Evolutionary conservation across 2,888 invertebrate genomes (phyloP), one percentile per base, ranked within the genome.

Genomic region (Ornithoptera priamus): DNA sequence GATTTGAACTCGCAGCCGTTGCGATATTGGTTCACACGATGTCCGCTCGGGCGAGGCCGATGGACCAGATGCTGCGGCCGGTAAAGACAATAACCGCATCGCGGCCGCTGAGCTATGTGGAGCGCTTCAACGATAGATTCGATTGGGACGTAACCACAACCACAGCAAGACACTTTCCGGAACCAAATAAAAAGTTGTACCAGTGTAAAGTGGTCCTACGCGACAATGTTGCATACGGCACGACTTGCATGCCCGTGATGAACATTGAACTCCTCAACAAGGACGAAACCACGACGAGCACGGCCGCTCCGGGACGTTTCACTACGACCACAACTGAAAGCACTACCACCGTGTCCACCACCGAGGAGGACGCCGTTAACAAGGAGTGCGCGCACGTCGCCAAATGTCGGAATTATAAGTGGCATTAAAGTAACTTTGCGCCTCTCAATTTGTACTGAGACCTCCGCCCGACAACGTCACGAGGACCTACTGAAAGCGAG

Each of bases 331-430:
- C 46, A 15, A 12, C 15, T 15, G 1, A 12, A 12, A 42, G 8
- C 22, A 59, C 66, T 1, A 66, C 60, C 5, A 66, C 66, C 8
- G 6, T 36, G 30, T 50, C 66, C 17, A 66, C 60, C n/a, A 56
- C 56, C n/a, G 20, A n/a, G 20, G 56, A 56, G 30, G 20, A 6
- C 24, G 24, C 10, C 24, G 65, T 59, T 30, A 59, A 60, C 30
- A 60, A 50, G 15, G 66, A 67, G 24, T 67, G 67, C 67, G 24
- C 62, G 0, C 1, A 67, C 4, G 20, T 67, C 7, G 67, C 67
- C 18, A 57, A 12, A 0, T 67, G 67, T 50, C 62, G 62, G 0
- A 8, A 18, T 8, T 67, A 56, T 57, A n/a, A 36, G 10, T 67
- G 67, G 67, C 4, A 53, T 10, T 59, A 65, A 59, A 42, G 22